phyloP scores from a whole-genome alignment of 2,888 invertebrate genomes.

The Dromius quadrimaculatus region DNA sequence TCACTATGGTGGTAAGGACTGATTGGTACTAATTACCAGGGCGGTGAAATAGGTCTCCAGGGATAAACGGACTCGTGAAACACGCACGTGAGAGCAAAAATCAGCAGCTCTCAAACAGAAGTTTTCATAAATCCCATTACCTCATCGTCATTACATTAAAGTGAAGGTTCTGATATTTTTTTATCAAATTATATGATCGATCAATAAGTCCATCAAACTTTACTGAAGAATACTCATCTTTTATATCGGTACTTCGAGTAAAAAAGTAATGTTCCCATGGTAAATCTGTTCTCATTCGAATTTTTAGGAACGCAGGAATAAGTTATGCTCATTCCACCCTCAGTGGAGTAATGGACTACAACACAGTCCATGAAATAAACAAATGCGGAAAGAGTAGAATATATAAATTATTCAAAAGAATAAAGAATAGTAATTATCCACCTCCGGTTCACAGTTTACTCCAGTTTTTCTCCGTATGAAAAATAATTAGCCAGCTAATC shows the following conservation, averaged over 20 bases:
- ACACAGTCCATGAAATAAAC: conserved; percentile 22
- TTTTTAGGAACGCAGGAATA: not conserved
- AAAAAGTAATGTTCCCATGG: not conserved
- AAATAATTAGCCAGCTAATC: conserved; percentile 7
- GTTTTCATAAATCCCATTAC: too few species aligned
- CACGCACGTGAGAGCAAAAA: conserved; percentile 17
- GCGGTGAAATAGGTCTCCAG: not conserved
- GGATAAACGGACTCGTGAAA: not conserved
- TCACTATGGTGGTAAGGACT: not conserved
- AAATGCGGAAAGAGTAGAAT: conserved; percentile 31
- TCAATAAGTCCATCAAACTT: not conserved
- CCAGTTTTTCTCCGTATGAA: not conserved
- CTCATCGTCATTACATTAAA: too few species aligned
- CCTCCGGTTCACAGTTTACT: conserved; percentile 11
- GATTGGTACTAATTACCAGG: conserved; percentile 13
- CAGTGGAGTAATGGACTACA: conserved; percentile 15
- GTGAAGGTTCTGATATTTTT: too few species aligned
- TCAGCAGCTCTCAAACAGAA: too few species aligned
- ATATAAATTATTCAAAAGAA: conserved; percentile 23
- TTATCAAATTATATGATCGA: too few species aligned
- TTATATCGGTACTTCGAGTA: not conserved
- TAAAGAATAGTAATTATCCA: conserved; percentile 25
- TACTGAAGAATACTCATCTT: not conserved
- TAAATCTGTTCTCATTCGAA: too few species aligned
- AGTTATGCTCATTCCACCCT: too few species aligned